Percentiles rank a stretch among this genome's conserved stretches.
These are phyloP conservation scores for Lonchura striata DNA, from an alignment of 2,113 vertebrate genomes.

Conservation along the genomic window DNA sequence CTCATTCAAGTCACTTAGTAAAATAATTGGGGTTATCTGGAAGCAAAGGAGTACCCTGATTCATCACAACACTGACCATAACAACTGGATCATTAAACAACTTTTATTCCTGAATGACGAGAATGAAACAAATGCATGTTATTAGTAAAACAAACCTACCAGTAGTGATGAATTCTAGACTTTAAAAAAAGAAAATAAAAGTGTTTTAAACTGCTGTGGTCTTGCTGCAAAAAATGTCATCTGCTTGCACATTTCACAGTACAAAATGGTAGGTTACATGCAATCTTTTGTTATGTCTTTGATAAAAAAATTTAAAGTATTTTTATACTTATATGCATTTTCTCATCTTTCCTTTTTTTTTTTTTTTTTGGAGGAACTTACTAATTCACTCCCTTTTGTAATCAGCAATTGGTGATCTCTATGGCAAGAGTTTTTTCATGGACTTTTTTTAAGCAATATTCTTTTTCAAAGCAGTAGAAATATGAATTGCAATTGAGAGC, in stretches of 20 bases:
- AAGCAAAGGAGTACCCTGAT: neutral
- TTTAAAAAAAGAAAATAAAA: neutral
- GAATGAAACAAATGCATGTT: neutral
- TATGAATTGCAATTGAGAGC: slow-evolving; percentile 14
- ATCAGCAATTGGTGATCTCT: neutral
- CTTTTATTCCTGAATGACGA: rapidly evolving
- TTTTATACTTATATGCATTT: neutral
- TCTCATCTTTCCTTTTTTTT: neutral
- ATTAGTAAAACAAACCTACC: neutral
- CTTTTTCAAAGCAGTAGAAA: neutral
- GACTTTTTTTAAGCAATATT: neutral
- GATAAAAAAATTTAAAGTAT: neutral
- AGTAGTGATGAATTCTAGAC: neutral
- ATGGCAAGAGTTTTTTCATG: neutral
- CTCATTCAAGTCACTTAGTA: neutral
- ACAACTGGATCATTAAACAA: neutral
- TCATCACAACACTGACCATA: neutral
- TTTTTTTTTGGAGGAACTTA: neutral
- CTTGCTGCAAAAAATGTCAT: neutral
- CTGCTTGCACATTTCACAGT: neutral
- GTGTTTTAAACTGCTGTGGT: neutral
- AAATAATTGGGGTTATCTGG: neutral
- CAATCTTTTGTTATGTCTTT: neutral
- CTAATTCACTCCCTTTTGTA: neutral
- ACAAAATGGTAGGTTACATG: neutral